phyloP scores from a whole-genome alignment of 2,113 vertebrate species.

The Dendrocopos noguchii region DNA sequence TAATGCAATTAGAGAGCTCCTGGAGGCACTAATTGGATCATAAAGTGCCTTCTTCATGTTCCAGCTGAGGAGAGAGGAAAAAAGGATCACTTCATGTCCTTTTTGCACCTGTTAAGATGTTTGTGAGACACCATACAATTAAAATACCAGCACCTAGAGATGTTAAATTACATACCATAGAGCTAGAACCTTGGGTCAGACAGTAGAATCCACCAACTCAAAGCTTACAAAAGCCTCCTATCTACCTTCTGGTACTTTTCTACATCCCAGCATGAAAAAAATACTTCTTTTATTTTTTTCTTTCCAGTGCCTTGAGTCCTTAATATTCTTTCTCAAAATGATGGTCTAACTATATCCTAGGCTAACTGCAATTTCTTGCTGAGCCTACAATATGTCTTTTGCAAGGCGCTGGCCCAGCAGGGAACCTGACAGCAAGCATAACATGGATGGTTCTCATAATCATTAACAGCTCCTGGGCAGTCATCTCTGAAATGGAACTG shows the following conservation, averaged over 20 bases:
- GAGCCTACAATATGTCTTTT: slow-evolving; percentile 12
- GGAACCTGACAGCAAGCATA: background rate
- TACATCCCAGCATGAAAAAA: background rate
- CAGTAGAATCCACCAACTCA: background rate
- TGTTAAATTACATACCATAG: slow-evolving; percentile 40
- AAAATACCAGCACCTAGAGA: slow-evolving; percentile 59
- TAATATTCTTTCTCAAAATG: background rate
- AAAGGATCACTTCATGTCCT: slow-evolving; percentile 52
- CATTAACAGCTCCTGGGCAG: background rate
- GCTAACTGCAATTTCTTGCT: slow-evolving; percentile 28
- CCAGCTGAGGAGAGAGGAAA: slow-evolving; percentile 55
- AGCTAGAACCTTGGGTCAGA: slow-evolving; percentile 35
- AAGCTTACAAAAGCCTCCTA: background rate
- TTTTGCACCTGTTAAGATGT: slow-evolving; percentile 54
- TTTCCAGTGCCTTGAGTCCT: background rate
- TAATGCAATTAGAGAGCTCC: slow-evolving; percentile 69
- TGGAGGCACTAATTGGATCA: slow-evolving; percentile 70
- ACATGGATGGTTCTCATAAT: background rate
- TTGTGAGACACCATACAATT: slow-evolving; percentile 63
- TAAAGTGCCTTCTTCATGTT: slow-evolving; percentile 69
- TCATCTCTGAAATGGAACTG: slow-evolving; percentile 18
- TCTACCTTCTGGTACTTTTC: background rate
- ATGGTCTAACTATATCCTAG: background rate
- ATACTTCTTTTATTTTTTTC: slow-evolving; percentile 17
- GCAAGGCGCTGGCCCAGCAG: background rate